phyloP scores from a whole-genome alignment of 2,888 invertebrate genomes.

The Stratiomys singularior region DNA sequence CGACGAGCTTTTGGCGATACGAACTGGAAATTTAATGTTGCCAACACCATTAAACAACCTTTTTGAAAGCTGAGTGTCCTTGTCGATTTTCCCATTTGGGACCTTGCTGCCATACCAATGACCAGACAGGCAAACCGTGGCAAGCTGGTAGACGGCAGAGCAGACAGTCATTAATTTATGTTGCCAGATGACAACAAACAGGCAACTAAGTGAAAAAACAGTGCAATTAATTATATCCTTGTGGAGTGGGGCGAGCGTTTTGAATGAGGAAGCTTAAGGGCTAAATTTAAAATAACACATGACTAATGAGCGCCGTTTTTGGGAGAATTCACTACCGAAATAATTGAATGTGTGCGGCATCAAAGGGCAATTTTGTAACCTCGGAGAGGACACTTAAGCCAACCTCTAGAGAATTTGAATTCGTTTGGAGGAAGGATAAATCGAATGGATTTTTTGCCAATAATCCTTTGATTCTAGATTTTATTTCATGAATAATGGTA shows the following conservation, averaged over 20 bases:
- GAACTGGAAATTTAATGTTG: neutral
- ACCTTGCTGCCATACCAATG: neutral
- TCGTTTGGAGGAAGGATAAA: no score
- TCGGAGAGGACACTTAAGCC: no score
- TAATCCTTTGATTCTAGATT: no score
- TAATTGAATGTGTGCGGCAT: no score
- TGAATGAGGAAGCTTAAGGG: neutral
- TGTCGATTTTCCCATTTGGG: neutral
- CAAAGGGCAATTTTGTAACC: no score
- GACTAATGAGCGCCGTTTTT: no score
- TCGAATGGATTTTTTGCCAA: no score
- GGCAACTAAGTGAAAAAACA: constrained; percentile 12
- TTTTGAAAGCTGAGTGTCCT: neutral
- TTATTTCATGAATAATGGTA: no score
- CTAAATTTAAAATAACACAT: no score
- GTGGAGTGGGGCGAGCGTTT: neutral
- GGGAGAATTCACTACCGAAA: no score
- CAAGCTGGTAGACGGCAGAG: constrained; percentile 1
- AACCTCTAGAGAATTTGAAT: no score
- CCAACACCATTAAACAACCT: neutral
- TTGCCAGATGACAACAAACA: constrained; percentile 32
- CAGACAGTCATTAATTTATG: constrained; percentile 30
- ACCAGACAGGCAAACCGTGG: neutral
- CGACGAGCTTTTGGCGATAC: neutral
- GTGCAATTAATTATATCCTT: constrained; percentile 20